phyloP scores from a whole-genome alignment of 2,888 invertebrate genomes.

The Phaonia tiefii region DNA sequence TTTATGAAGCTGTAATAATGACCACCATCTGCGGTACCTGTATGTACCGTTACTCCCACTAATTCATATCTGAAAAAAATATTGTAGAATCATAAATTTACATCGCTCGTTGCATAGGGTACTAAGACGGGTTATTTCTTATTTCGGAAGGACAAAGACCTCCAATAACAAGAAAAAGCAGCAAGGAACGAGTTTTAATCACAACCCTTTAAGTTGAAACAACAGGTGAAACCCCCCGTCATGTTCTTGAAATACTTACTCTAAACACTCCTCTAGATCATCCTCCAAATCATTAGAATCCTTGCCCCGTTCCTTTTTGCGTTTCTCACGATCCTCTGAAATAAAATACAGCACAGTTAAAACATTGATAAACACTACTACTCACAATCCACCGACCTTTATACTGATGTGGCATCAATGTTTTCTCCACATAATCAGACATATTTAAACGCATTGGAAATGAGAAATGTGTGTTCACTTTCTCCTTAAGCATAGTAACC shows the following conservation, averaged over 20 bases:
- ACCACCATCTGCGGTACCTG: constrained; percentile 98
- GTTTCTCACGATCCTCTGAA: constrained; percentile 84
- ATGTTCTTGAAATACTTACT: constrained; percentile 81
- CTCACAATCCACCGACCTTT: constrained; percentile 83
- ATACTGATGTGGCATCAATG: constrained; percentile 93
- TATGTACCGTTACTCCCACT: constrained; percentile 97
- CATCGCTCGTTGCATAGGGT: no score
- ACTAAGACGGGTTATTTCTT: no score
- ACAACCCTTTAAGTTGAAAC: no score
- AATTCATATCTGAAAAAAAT: constrained; percentile 85
- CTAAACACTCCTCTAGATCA: constrained; percentile 87
- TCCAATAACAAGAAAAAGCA: no score
- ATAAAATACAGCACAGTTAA: background rate
- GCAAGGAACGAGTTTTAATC: no score
- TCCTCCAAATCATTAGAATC: constrained; percentile 76
- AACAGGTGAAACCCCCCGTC: no score
- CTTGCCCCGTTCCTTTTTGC: constrained; percentile 77
- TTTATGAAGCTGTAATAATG: constrained; percentile 98
- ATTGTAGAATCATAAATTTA: no score
- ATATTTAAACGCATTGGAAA: constrained; percentile 96
- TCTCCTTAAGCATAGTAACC: constrained; percentile 98
- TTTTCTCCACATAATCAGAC: constrained; percentile 96
- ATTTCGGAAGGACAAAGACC: no score
- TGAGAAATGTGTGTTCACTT: constrained; percentile 98
- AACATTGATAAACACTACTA: background rate